These are phyloP conservation scores for Dicerorhinus sumatrensis DNA, from an alignment of 2,113 vertebrate species.

Conservation along the genomic window DNA sequence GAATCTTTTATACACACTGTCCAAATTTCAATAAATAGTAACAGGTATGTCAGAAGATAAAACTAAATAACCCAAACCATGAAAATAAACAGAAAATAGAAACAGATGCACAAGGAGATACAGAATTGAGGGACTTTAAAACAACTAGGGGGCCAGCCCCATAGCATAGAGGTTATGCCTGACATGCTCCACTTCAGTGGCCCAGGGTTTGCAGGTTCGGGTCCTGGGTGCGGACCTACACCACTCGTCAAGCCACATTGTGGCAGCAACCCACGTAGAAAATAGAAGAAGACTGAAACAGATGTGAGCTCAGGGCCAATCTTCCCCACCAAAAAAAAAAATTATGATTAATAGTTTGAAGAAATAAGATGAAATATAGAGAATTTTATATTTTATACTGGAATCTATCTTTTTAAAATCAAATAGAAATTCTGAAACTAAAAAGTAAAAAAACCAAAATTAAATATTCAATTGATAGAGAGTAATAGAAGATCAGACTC, in stretches of 20 bases:
- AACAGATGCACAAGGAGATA: background rate
- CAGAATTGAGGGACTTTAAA: background rate
- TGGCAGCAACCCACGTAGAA: no score
- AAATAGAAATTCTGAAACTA: slow-evolving; percentile 27
- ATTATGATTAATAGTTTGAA: background rate
- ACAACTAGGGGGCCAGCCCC: no score
- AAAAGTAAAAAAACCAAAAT: background rate
- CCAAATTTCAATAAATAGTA: background rate
- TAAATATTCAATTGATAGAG: background rate
- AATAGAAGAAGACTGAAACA: no score
- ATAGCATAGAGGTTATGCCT: no score
- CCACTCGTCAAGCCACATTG: no score
- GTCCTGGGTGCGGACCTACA: no score
- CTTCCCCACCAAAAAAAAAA: background rate
- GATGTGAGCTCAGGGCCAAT: no score
- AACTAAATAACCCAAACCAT: background rate
- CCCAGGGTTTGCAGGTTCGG: no score
- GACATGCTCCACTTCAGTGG: no score
- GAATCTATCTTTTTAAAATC: background rate
- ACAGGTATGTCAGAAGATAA: background rate
- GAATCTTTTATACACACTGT: background rate
- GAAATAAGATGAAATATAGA: background rate
- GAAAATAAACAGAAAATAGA: background rate
- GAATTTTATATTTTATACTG: background rate
- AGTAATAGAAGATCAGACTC: background rate